phyloP scores from a whole-genome alignment of 2,888 invertebrate species.

The Polyommatus icarus region DNA sequence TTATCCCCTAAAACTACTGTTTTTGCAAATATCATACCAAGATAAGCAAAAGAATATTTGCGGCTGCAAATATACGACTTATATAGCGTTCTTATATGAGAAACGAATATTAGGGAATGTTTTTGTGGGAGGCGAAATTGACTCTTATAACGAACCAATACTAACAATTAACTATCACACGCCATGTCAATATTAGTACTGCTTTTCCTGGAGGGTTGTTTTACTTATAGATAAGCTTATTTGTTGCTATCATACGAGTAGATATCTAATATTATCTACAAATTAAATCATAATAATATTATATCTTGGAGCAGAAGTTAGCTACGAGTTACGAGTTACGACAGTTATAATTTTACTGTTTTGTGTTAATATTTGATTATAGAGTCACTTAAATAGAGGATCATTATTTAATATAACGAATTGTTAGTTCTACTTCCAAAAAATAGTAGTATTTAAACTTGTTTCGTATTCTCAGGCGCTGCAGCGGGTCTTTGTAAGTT shows the following conservation, averaged over 20 bases:
- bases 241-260: not conserved
- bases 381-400: too few species aligned
- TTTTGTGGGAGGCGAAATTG: not conserved
- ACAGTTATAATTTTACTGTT: too few species aligned
- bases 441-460: too few species aligned
- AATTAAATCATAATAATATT: too few species aligned
- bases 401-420: too few species aligned
- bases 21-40: not conserved
- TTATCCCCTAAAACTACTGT: not conserved
- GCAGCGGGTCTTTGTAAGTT: too few species aligned
- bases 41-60: not conserved
- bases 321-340: too few species aligned
- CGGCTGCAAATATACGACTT: not conserved
- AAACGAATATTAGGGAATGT: not conserved
- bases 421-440: too few species aligned
- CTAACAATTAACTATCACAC: not conserved
- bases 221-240: not conserved
- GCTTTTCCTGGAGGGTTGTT: not conserved
- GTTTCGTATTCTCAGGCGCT: too few species aligned
- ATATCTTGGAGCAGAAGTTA: too few species aligned
- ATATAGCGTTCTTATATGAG: not conserved
- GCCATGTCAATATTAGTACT: not conserved
- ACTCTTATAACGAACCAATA: constrained; percentile 10
- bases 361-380: too few species aligned
- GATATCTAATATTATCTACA: too few species aligned